phyloP scores from a whole-genome alignment of 1,140 invertebrate species.

The Tetragnatha versicolor region DNA sequence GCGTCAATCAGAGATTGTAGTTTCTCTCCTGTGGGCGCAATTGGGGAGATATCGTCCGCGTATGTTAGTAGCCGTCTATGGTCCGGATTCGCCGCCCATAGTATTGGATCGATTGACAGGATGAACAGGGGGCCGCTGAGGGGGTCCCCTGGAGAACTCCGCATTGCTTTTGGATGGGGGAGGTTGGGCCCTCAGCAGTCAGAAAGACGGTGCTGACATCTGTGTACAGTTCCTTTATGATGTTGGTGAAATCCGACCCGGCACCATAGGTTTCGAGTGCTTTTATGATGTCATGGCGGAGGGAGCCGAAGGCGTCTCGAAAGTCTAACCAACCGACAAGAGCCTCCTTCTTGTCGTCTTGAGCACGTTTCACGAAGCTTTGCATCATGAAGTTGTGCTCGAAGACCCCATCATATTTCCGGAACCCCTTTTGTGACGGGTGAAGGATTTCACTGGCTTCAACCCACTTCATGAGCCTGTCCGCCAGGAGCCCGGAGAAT shows the following conservation, averaged over 20 bases:
- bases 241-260: slow-evolving; percentile 29
- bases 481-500: neutral
- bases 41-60: neutral
- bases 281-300: slow-evolving; percentile 56
- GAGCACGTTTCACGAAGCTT: too few relatives aligned
- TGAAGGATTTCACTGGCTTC: neutral
- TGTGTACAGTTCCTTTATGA: slow-evolving; percentile 24
- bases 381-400: too few relatives aligned
- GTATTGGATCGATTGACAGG: slow-evolving; percentile 59
- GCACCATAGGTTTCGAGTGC: slow-evolving; percentile 24
- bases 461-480: neutral
- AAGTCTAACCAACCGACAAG: too few relatives aligned
- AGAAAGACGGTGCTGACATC: slow-evolving; percentile 9
- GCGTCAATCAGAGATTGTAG: neutral
- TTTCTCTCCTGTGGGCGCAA: neutral
- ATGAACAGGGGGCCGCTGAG: slow-evolving; percentile 60
- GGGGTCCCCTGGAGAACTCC: slow-evolving; percentile 62
- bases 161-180: slow-evolving; percentile 9
- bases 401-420: too few relatives aligned
- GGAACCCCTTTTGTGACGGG: too few relatives aligned
- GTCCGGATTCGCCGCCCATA: neutral
- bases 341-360: too few relatives aligned
- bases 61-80: neutral
- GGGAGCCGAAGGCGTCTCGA: slow-evolving; percentile 64
- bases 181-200: slow-evolving; percentile 1